Percentiles rank a stretch among this genome's conserved stretches.
phyloP scores from a whole-genome alignment of 2,888 invertebrate genomes.

The Drosophila diplacantha region DNA sequence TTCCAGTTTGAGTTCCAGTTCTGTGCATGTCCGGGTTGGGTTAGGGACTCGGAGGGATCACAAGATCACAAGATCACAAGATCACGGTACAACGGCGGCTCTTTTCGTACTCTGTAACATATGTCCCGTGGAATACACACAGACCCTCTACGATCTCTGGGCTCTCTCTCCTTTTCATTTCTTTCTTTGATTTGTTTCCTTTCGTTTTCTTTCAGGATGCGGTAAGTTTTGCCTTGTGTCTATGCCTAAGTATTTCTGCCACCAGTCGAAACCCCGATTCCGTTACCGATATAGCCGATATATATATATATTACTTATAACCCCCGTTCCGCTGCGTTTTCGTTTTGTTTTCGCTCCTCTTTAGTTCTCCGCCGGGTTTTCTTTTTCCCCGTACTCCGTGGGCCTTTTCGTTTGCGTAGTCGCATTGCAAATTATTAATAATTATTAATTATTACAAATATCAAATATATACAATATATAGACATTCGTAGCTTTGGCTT shows the following conservation, averaged over 20 bases:
- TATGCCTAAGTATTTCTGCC: conserved; percentile 31
- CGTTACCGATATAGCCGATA: conserved; percentile 10
- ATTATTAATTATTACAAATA: conserved; percentile 3
- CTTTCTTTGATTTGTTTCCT: conserved; percentile 72
- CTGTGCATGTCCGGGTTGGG: conserved; percentile 51
- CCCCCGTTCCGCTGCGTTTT: conserved; percentile 11
- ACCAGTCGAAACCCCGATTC: conserved; percentile 17
- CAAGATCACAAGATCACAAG: background rate
- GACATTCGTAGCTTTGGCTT: conserved; percentile 5
- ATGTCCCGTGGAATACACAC: conserved; percentile 20
- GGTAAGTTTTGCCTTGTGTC: conserved; percentile 74
- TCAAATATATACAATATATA: background rate
- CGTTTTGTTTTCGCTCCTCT: conserved; percentile 2
- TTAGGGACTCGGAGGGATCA: background rate
- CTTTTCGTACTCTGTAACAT: conserved; percentile 2
- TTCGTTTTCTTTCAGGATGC: conserved; percentile 78
- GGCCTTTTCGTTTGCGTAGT: conserved; percentile 23
- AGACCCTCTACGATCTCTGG: conserved; percentile 19
- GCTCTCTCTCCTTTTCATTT: conserved; percentile 58
- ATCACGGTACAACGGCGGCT: conserved; percentile 1
- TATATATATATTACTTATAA: conserved; percentile 3
- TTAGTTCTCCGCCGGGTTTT: conserved; percentile 10
- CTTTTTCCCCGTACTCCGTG: conserved; percentile 22
- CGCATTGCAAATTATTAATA: conserved; percentile 11
- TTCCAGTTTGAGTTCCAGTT: conserved; percentile 29